Evolutionary conservation across 2,888 invertebrate species (phyloP), one percentile per base, ranked within the genome.

Genomic region (Drymonia ruficornis): DNA sequence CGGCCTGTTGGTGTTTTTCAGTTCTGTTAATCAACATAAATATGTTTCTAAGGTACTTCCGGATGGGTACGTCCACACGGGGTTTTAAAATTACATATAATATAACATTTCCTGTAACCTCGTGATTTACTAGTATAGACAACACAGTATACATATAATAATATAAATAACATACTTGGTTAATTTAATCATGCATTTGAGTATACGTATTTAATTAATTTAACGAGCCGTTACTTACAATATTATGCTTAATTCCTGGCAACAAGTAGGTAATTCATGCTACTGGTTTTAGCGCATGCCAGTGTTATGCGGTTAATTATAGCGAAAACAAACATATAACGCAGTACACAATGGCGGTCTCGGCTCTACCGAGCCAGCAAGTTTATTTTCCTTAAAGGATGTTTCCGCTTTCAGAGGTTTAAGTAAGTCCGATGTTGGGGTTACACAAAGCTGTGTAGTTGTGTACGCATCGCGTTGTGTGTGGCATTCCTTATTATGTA

Each of bases 371-470:
- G 36, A 36, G 36, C 36, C 36, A 36, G n/a, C 36, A 36, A 36
- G 36, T n/a, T n/a, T 6, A 28, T 45, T 45, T 45, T 45, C 45
- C 28, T 45, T 9, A 45, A 28, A 45, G 8, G 18, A 45, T 15
- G 7, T 50, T 50, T 36, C 19, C 55, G 31, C 55, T 52, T 51
- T 38, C 42, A 47, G 51, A 60, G 43, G 51, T 48, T 46, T 48
- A 53, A 60, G 23, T 38, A 53, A 55, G 43, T 47, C 48, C 49
- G 23, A 43, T 57, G 55, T 54, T 43, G 19, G 49, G 34, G 40
- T 47, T 18, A 52, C 43, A 51, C 49, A 56, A 60, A 63, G 46
- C 50, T 18, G 8, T 29, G 50, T 45, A 12, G 18, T 36, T 52
- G 23, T 50, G 15, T 50, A 18, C 15, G 13, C 52, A 55, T n/a